phyloP scores from a whole-genome alignment of 2,888 invertebrate genomes.

The Nycteola revayana region DNA sequence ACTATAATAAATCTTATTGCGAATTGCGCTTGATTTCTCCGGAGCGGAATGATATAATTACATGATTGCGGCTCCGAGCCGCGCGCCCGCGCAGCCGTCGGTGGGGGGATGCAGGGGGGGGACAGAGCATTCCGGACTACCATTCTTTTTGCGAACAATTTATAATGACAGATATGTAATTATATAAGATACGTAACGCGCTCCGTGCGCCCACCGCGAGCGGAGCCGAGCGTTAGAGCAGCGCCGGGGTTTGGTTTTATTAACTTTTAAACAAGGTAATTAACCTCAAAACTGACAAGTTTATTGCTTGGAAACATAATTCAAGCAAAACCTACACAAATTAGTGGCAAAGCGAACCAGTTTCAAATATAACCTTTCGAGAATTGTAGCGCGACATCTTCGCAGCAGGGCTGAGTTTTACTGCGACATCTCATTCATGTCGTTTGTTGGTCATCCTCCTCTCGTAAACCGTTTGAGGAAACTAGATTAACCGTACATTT shows the following conservation, averaged over 20 bases:
- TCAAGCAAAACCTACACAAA: constrained; percentile 21
- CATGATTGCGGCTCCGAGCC: constrained; percentile 41
- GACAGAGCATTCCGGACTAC: constrained; percentile 20
- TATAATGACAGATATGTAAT: constrained; percentile 34
- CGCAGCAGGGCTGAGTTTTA: not conserved
- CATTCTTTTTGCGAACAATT: constrained; percentile 30
- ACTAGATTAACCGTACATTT: no score
- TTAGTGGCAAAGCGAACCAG: constrained; percentile 11
- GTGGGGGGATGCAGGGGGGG: not conserved
- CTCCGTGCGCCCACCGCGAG: constrained; percentile 3
- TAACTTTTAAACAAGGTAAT: constrained; percentile 25
- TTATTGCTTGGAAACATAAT: constrained; percentile 20
- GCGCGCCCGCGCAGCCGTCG: constrained; percentile 14
- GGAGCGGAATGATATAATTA: constrained; percentile 56
- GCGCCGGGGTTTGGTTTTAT: constrained; percentile 8
- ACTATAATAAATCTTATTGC: constrained; percentile 50
- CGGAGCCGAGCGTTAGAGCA: not conserved
- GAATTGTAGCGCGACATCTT: not conserved
- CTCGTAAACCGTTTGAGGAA: no score
- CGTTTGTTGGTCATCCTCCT: not conserved
- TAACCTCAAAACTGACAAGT: constrained; percentile 25
- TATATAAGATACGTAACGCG: constrained; percentile 29
- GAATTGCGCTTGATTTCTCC: constrained; percentile 52
- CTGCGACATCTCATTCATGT: not conserved
- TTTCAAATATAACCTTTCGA: constrained; percentile 1